Percentiles rank a stretch among this genome's conserved stretches.
Conservation (phyloP, 35 echinoderm and acorn worm species). For the Apostichopus californicus region DNA sequence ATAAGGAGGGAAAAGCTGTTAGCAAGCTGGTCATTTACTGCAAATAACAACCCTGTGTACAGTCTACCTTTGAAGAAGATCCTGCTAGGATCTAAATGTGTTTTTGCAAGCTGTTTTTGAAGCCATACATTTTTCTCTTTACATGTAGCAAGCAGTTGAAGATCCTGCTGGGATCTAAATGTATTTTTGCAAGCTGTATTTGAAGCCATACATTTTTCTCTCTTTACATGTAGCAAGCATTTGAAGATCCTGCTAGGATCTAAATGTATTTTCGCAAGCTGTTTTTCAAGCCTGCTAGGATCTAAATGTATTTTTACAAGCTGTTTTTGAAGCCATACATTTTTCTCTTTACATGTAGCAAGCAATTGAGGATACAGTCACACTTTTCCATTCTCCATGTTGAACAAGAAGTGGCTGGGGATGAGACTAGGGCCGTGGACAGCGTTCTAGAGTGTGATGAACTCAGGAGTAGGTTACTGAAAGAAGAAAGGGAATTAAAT, state of each 20-base stretch:
- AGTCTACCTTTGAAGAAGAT: slow-evolving; percentile 1
- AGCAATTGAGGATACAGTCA: slow-evolving; percentile 83
- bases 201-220: not conserved
- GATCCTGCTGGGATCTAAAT: not conserved
- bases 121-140: slow-evolving; percentile 7
- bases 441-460: slow-evolving; percentile 95
- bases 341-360: slow-evolving; percentile 58
- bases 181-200: too few species aligned
- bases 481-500: slow-evolving; percentile 79
- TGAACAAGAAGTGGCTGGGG: slow-evolving; percentile 93
- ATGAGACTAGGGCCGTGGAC: slow-evolving; percentile 86
- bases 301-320: too few species aligned
- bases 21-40: too few species aligned
- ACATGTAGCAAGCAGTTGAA: slow-evolving; percentile 73
- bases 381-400: slow-evolving; percentile 91
- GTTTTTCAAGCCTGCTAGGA: too few species aligned
- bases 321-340: not conserved
- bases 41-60: too few species aligned
- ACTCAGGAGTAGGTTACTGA: slow-evolving; percentile 59
- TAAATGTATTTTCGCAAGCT: too few species aligned
- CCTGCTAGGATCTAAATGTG: too few species aligned
- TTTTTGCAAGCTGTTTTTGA: too few species aligned
- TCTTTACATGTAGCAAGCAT: slow-evolving; percentile 66
- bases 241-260: slow-evolving; percentile 45
- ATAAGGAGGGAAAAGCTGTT: too few species aligned